Percentiles rank a stretch among this genome's conserved stretches.
Conservation (phyloP, 2,797 vertebrate species). For the Sebastes goodei region DNA sequence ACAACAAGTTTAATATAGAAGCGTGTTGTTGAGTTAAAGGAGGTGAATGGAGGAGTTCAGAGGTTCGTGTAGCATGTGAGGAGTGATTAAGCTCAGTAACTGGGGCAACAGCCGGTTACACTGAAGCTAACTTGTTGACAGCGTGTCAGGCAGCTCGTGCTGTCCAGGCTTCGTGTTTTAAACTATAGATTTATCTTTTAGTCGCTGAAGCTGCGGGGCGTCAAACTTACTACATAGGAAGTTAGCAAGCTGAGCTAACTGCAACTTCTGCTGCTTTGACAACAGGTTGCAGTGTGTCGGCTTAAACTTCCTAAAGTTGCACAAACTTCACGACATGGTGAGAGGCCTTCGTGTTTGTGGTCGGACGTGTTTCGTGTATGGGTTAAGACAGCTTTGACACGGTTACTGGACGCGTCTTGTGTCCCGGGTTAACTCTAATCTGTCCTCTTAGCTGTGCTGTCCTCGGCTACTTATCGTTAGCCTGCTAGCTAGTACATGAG, state of each 20-base stretch:
- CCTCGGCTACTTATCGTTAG: slow-evolving; percentile 64
- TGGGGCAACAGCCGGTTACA: slow-evolving; percentile 19
- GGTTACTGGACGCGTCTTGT: slow-evolving; percentile 25
- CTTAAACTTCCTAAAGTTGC: slow-evolving; percentile 59
- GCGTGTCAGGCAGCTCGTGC: slow-evolving; percentile 14
- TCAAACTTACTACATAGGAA: slow-evolving; percentile 14
- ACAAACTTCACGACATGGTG: slow-evolving; percentile 48
- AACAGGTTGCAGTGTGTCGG: slow-evolving; percentile 84
- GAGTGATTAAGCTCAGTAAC: not conserved
- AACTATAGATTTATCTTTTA: slow-evolving; percentile 3
- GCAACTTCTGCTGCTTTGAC: slow-evolving; percentile 81
- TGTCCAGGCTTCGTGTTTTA: not conserved
- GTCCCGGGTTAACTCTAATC: slow-evolving; percentile 70
- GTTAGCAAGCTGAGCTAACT: slow-evolving; percentile 65
- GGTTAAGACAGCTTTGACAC: slow-evolving; percentile 1
- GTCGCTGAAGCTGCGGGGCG: not conserved
- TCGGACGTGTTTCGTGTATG: not conserved
- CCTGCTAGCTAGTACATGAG: slow-evolving; percentile 70
- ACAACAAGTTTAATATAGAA: not conserved
- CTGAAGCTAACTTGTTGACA: slow-evolving; percentile 51
- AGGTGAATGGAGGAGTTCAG: not conserved
- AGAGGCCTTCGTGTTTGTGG: slow-evolving; percentile 29
- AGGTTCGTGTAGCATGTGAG: not conserved
- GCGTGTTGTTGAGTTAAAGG: not conserved
- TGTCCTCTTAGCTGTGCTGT: slow-evolving; percentile 65